Base-by-base conservation (phyloP, 2,888 invertebrate species). In the Megamerina dolium region DNA sequence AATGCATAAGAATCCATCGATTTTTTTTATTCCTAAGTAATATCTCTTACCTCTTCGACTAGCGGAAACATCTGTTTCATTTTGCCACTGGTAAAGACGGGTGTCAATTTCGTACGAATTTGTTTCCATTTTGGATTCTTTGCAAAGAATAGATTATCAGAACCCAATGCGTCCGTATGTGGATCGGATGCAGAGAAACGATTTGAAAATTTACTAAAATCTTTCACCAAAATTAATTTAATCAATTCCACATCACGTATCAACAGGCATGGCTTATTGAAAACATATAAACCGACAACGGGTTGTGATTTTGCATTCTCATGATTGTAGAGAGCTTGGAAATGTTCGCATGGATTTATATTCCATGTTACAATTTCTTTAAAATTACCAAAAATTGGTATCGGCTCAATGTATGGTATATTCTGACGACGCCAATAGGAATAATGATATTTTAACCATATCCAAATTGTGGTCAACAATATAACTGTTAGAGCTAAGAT, bases 181-280 rank as follows among this genome's bases (percentile, higher is more conserved):
- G 58, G 58, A 38, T 72, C 64, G 0, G 54, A 46, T 17, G 47
- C 43, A 0, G 55, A 8, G 1, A 43, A 53, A 42, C 72, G 65
- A 46, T 74, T 66, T 2, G 57, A 41, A 41, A 75, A 75, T 26
- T 57, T 57, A 41, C 61, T 61, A 29, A 74, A 74, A 43, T 75
- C 74, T 32, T 71, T 74, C 2, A 75, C 63, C 38, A 76, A 51
- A 4, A 75, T 46, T 4, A 60, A 54, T 50, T 76, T 75, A 2
- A 74, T 48, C 2, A 75, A 44, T 3, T 71, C 70, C 1, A 68
- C 61, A 52, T 76, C 73, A 3, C 66, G 63, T 1, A 70, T 41
- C 2, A 75, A 6, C 3, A 75, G 14, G 1, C 56, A 58, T 0
- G 75, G 74, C 4, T 66, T 65, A 49, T 74, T 63, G 14, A 73